Percentiles rank a stretch among this genome's conserved stretches.
Conservation (phyloP, 2,888 invertebrate species). For the Eupsilia transversa region DNA sequence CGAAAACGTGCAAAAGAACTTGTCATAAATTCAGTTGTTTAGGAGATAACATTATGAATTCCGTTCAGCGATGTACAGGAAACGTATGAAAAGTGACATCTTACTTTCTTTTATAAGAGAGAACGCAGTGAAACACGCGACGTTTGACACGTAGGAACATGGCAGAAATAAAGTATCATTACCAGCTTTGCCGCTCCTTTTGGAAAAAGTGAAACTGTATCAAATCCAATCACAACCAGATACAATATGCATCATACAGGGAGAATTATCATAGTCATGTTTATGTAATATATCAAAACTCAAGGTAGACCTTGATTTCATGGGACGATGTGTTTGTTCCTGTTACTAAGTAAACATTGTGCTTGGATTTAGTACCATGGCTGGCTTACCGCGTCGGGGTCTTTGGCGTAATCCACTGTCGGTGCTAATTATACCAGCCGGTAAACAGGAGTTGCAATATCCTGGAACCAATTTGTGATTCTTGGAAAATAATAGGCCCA, state of each 20-base stretch:
- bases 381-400: constrained; percentile 10
- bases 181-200: background rate
- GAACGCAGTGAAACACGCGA: background rate
- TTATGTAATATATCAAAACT: constrained; percentile 26
- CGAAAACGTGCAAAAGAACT: constrained; percentile 11
- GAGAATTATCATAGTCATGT: constrained; percentile 43
- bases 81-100: constrained; percentile 40
- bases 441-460: constrained; percentile 3
- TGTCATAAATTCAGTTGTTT: constrained; percentile 44
- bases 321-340: constrained; percentile 10
- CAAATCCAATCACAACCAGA: constrained; percentile 15
- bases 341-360: constrained; percentile 22
- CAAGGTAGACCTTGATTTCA: constrained; percentile 7
- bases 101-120: constrained; percentile 27
- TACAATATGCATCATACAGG: constrained; percentile 11
- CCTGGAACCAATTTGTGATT: background rate
- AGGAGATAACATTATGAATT: constrained; percentile 41
- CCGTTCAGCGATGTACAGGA: constrained; percentile 21
- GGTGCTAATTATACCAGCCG: constrained; percentile 12
- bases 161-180: constrained; percentile 7
- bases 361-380: constrained; percentile 3
- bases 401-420: background rate
- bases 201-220: constrained; percentile 9
- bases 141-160: constrained; percentile 23
- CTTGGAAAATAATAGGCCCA: background rate